Conservation (phyloP, 1,140 invertebrate species). For the Drosophila mojavensis region DNA sequence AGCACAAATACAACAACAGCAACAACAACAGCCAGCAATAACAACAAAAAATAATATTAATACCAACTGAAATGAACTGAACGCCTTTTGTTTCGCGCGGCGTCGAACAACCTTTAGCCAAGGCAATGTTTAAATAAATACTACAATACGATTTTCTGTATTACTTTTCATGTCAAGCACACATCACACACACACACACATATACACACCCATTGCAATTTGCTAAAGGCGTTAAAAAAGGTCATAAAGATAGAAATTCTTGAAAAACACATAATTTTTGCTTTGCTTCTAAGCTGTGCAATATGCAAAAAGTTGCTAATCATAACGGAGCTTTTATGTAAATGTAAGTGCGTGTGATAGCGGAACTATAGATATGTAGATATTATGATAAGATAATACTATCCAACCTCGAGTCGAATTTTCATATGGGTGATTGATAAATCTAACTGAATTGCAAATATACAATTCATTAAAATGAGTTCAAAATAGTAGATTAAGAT, state of each 20-base stretch:
- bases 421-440: no score
- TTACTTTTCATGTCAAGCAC: slow-evolving; percentile 48
- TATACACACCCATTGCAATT: slow-evolving; percentile 21
- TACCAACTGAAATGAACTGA: slow-evolving; percentile 37
- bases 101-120: slow-evolving; percentile 60
- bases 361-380: no score
- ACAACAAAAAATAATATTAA: slow-evolving; percentile 15
- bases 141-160: slow-evolving; percentile 68
- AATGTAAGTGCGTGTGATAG: no score
- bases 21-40: background rate
- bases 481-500: no score
- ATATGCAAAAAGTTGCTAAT: background rate
- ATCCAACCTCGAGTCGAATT: no score
- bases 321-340: background rate
- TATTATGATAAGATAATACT: no score
- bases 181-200: background rate
- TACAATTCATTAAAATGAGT: no score
- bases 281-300: background rate
- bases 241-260: slow-evolving; percentile 15
- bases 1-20: slow-evolving; percentile 5
- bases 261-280: background rate
- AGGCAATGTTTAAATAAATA: slow-evolving; percentile 69
- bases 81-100: slow-evolving; percentile 55
- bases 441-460: no score
- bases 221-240: slow-evolving; percentile 21